These are phyloP conservation scores for Ornithoptera priamus DNA, from an alignment of 2,888 invertebrate species.

Conservation along the genomic window DNA sequence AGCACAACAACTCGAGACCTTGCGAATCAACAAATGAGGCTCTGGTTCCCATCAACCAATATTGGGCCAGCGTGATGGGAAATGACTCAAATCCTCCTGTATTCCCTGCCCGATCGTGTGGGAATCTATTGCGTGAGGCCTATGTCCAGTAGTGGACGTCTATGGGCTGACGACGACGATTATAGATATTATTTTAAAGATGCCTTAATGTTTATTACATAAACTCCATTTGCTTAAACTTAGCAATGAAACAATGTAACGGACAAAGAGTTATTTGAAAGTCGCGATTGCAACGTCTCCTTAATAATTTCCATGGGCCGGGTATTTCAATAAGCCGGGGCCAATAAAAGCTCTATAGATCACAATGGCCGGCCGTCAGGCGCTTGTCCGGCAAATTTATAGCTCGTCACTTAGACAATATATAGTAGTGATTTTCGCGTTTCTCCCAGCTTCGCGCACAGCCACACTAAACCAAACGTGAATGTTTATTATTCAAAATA, in stretches of 20 bases:
- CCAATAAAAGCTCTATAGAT: slow-evolving; percentile 50
- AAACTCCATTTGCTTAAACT: slow-evolving; percentile 9
- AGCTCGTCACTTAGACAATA: slow-evolving; percentile 76
- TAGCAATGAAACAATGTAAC: slow-evolving; percentile 5
- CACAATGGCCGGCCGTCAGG: slow-evolving; percentile 59
- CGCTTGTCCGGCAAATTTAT: slow-evolving; percentile 65
- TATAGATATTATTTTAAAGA: no score
- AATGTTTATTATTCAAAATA: background rate
- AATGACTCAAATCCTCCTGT: no score
- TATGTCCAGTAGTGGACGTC: no score
- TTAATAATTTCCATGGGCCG: slow-evolving; percentile 24
- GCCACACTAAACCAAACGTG: slow-evolving; percentile 46
- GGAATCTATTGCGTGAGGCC: no score
- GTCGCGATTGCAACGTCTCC: slow-evolving; percentile 15
- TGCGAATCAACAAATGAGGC: no score
- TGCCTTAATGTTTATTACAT: background rate
- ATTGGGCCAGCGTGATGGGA: no score
- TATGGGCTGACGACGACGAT: no score
- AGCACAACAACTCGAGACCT: no score
- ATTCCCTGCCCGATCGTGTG: no score
- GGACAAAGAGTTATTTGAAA: slow-evolving; percentile 7
- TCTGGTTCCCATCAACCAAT: no score
- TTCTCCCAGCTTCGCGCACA: slow-evolving; percentile 55
- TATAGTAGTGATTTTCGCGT: slow-evolving; percentile 77
- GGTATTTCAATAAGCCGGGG: slow-evolving; percentile 40